Conservation (phyloP, 2,888 invertebrate genomes). For the Digitonthophagus gazella region DNA sequence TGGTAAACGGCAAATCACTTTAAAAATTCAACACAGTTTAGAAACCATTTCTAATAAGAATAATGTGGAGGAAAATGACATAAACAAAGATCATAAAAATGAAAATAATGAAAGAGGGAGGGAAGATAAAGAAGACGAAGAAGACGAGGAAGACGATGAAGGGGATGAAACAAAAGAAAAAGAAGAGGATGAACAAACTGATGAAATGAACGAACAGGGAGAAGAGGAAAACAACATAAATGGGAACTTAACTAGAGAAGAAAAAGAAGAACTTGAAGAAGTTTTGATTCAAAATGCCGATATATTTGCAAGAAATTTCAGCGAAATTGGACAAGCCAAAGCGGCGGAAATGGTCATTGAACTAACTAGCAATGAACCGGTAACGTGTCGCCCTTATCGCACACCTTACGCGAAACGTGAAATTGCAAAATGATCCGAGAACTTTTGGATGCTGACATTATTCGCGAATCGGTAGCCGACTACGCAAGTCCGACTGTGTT, state of each 20-base stretch:
- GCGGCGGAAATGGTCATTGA: slow-evolving; percentile 16
- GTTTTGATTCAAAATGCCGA: slow-evolving; percentile 8
- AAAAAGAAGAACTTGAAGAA: slow-evolving; percentile 6
- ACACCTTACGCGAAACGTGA: slow-evolving; percentile 29
- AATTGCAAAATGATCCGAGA: slow-evolving; percentile 29
- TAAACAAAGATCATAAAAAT: background rate
- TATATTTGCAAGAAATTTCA: slow-evolving; percentile 17
- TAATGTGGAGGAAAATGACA: background rate
- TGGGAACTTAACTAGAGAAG: slow-evolving; percentile 5
- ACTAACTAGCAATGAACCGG: slow-evolving; percentile 3
- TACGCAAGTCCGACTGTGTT: slow-evolving; percentile 28
- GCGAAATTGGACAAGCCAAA: slow-evolving; percentile 24
- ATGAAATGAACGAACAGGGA: background rate
- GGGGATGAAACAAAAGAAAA: background rate
- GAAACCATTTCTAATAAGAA: background rate
- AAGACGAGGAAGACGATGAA: background rate
- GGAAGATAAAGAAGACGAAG: background rate
- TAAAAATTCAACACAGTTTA: slow-evolving; percentile 17
- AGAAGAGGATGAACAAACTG: background rate
- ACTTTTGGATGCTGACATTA: slow-evolving; percentile 26
- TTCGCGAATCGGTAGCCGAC: slow-evolving; percentile 31
- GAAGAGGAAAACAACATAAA: slow-evolving; percentile 7
- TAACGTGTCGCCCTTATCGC: slow-evolving; percentile 31
- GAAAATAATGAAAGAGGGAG: no score
- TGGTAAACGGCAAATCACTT: slow-evolving; percentile 13